These are phyloP conservation scores for Chascanopsetta lugubris DNA, from an alignment of 2,113 vertebrate species.

Conservation along the genomic window DNA sequence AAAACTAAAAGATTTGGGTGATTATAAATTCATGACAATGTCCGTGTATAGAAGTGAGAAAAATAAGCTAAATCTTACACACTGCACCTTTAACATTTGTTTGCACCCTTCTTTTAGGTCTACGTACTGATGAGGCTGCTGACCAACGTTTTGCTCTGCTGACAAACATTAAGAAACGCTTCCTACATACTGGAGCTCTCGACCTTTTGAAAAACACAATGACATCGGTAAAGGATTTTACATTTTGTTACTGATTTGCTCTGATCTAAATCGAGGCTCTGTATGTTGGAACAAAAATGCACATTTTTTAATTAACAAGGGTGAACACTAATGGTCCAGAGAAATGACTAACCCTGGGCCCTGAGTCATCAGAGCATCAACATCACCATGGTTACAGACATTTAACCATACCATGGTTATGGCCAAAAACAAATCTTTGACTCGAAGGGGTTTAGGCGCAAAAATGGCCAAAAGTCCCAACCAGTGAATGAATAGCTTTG, in stretches of 20 bases:
- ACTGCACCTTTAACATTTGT: neutral
- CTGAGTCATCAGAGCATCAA: neutral
- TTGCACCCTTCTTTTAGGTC: neutral
- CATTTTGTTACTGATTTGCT: neutral
- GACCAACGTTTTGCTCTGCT: constrained; percentile 9
- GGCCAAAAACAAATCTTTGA: neutral
- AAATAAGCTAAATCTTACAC: too few species aligned
- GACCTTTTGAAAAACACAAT: constrained; percentile 18
- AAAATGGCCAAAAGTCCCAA: neutral
- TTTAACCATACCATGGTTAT: neutral
- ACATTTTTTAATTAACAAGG: neutral
- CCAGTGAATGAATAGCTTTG: neutral
- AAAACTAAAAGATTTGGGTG: too few species aligned
- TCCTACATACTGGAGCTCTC: constrained; percentile 17
- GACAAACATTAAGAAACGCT: constrained; percentile 22
- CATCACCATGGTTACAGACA: too few species aligned
- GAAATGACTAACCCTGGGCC: neutral
- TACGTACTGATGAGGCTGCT: neutral
- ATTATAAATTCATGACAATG: too few species aligned
- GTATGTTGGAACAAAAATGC: neutral
- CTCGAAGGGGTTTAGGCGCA: neutral
- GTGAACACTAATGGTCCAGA: neutral
- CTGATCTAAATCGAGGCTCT: neutral
- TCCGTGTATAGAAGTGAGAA: too few species aligned
- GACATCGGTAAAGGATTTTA: neutral